Evolutionary conservation across 2,113 vertebrate species (phyloP).

Genomic region (Micromys minutus): DNA sequence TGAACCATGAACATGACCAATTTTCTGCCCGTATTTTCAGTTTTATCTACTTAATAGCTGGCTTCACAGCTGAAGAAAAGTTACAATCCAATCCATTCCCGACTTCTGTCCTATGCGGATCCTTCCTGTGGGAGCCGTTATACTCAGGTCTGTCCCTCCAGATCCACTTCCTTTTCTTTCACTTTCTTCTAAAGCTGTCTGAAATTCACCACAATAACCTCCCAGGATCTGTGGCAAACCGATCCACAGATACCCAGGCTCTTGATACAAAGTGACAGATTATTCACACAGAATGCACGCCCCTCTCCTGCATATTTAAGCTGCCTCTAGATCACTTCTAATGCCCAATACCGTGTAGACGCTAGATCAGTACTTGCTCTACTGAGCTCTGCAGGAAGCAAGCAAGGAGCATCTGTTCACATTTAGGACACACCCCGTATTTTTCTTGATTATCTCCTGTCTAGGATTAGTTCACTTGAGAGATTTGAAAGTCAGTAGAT

Average conservation of each 20-base stretch:
- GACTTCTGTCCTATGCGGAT: no score
- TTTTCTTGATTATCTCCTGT: neutral
- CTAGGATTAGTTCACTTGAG: neutral
- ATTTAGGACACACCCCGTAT: neutral
- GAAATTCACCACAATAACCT: neutral
- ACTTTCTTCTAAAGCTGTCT: neutral
- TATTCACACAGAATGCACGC: neutral
- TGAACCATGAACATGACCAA: neutral
- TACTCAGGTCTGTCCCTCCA: accelerated
- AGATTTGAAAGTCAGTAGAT: neutral
- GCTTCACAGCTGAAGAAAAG: neutral
- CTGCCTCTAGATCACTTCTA: neutral
- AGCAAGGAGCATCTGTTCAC: neutral
- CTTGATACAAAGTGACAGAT: no score
- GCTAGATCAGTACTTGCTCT: neutral
- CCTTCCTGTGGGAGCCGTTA: no score
- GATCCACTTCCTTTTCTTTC: accelerated
- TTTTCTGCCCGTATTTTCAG: neutral
- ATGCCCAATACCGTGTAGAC: neutral
- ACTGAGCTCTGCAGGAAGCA: no score
- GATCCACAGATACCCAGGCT: neutral
- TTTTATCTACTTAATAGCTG: neutral
- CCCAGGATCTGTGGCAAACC: neutral
- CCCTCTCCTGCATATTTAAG: neutral
- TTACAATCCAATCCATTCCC: neutral